Base-by-base conservation (phyloP, 1,140 invertebrate genomes). In the Callitettix versicolor region DNA sequence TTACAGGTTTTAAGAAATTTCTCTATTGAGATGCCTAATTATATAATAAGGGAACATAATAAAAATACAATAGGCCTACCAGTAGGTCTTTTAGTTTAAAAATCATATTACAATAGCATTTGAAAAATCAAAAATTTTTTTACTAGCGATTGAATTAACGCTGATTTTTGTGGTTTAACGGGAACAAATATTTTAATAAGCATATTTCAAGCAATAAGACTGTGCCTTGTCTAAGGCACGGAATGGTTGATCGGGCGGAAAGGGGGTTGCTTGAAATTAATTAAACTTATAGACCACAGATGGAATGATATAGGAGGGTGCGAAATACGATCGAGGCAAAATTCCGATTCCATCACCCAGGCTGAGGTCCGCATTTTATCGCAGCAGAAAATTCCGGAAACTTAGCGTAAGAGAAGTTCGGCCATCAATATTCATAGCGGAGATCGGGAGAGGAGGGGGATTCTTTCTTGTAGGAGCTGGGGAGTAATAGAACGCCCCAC, bases 261-360 rank as follows among this genome's bases (percentile, higher is more conserved):
- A 55, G 33, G 53, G 53, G 42, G 53, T 47, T 34, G 17, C 46
- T 38, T 40, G 41, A 44, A 38, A 49, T 55, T 55, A 55, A 55
- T 55, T 55, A 55, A 55, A 55, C 44, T 55, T 55, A 55, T 42
- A 55, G 44, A 47, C 54, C 54, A 44, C 54, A 55, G 54, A 55
- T 55, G 54, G 54, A 55, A 55, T 55, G 54, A 55, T 55, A 55
- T 55, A 55, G 15, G 34, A 20, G 48, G 48, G 48, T 51, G 48
- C 36, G 48, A 51, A 51, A 51, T 51, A 51, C 48, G 44, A 47
- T 22, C 21, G 30, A 42, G 43, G 53, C 41, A 44, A 46, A 49
- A 55, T 55, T 55, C 54, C 42, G 36, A 55, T 55, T 55, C 54
- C 54, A 49, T 55, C 48, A 51, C 5, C 30, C 30, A 30, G 14